phyloP scores from a whole-genome alignment of 2,888 invertebrate species.

The Slavum lentiscoides region DNA sequence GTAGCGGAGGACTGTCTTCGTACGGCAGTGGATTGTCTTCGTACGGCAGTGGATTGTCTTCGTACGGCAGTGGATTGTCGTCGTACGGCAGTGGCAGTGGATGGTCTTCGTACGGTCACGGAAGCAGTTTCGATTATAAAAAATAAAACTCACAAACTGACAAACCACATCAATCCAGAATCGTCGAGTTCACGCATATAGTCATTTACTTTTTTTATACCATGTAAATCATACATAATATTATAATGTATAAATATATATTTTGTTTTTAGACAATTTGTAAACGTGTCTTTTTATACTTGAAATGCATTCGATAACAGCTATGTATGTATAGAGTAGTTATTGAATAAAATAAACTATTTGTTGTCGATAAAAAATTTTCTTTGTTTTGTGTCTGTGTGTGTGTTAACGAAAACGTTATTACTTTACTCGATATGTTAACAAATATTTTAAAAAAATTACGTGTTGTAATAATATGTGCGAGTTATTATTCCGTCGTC shows the following conservation, averaged over 20 bases:
- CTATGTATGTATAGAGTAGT: background rate
- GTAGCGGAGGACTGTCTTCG: background rate
- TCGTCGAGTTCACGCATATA: background rate
- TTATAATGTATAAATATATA: background rate
- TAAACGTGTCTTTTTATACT: background rate
- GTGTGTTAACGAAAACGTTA: too few relatives aligned
- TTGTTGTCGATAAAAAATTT: background rate
- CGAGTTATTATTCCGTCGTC: too few relatives aligned
- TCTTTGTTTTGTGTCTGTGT: too few relatives aligned
- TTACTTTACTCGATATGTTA: too few relatives aligned
- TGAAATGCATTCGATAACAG: background rate
- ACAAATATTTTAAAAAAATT: too few relatives aligned
- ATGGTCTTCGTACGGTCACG: conserved; percentile 18
- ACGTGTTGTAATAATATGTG: too few relatives aligned
- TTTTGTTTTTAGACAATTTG: background rate
- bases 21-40: background rate
- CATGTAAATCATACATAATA: background rate
- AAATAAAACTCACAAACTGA: conserved; percentile 7
- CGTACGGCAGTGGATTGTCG: background rate
- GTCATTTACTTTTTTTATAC: background rate
- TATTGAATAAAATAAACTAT: background rate
- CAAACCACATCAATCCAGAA: background rate
- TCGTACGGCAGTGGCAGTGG: conserved; percentile 1
- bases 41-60: background rate
- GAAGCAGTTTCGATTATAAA: conserved; percentile 14